phyloP scores from a whole-genome alignment of 1,140 invertebrate species.

The Popillia japonica region DNA sequence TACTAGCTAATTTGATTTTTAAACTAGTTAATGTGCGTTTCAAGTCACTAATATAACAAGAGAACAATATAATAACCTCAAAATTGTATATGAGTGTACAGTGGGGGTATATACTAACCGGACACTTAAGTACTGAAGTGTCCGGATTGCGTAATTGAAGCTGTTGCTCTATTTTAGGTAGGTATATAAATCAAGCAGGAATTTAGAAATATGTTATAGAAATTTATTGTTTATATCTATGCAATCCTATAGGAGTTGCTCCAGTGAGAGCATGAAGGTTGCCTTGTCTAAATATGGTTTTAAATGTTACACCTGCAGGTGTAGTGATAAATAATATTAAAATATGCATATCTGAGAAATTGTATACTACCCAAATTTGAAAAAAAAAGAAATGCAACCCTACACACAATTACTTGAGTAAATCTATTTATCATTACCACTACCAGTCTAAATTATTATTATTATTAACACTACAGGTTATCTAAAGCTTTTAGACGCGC shows the following conservation, averaged over 20 bases:
- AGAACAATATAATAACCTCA: no score
- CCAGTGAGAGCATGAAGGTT: not conserved
- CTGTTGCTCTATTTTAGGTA: no score
- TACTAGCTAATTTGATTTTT: no score
- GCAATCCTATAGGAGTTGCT: not conserved
- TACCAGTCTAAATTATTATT: not conserved
- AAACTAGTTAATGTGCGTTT: no score
- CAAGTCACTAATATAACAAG: no score
- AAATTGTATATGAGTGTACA: no score
- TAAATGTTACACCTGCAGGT: not conserved
- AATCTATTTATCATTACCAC: not conserved
- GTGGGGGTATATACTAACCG: no score
- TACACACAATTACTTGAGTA: no score
- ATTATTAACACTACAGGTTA: not conserved
- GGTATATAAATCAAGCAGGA: not conserved
- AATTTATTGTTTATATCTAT: not conserved
- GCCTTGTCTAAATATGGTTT: not conserved
- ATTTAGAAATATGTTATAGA: conserved; percentile 9
- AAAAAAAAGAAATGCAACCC: not conserved
- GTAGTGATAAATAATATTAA: not conserved
- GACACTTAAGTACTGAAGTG: no score
- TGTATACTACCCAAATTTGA: not conserved
- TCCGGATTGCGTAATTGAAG: no score
- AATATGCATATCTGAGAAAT: not conserved
- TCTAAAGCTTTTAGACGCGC: not conserved